Base-by-base conservation (phyloP, 2,797 vertebrate species). In the Bufotes viridis region DNA sequence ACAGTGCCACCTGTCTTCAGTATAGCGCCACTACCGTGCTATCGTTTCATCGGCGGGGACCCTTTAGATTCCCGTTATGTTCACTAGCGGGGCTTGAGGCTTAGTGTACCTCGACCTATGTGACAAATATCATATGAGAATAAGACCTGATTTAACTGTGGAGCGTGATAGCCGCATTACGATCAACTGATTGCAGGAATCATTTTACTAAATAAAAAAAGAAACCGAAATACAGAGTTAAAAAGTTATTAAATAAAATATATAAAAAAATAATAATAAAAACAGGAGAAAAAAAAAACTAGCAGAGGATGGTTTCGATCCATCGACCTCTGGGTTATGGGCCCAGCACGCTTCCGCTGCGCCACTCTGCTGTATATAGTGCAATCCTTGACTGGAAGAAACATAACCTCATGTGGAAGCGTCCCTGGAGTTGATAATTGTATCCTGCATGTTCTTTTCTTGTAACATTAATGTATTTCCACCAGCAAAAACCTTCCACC, bases 261-360 rank as follows among this genome's bases (percentile, higher is more conserved):
- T 11, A 14, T 57, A 10, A 60, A 60, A 5, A 20, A 60, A 60
- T 34, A 55, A 1, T 34, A 63, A 63, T 14, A 63, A 63, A 63
- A 63, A 63, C 6, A 22, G 6, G 26, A 17, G n/a, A 13, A 51
- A 72, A 34, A 82, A 78, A 83, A 88, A 70, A 42, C 13, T 85
- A 88, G 87, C 83, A 90, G 90, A 90, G 85, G 87, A 89, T 89
- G 90, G 87, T 90, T 89, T 90, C 58, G 81, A 90, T 90, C 90
- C 81, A 90, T 87, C 85, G 69, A 87, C 81, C 87, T 88, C 90
- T 90, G 85, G 85, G 90, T 89, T 89, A 89, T 89, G 87, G 87
- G 90, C 87, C 76, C 87, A 89, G 90, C 90, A 89, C 53, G 85
- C 85, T 87, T 82, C 87, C 58, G 85, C 90, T 87, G 85, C 81